These are phyloP conservation scores for Gopherus flavomarginatus DNA, from an alignment of 2,113 vertebrate genomes.

Conservation along the genomic window DNA sequence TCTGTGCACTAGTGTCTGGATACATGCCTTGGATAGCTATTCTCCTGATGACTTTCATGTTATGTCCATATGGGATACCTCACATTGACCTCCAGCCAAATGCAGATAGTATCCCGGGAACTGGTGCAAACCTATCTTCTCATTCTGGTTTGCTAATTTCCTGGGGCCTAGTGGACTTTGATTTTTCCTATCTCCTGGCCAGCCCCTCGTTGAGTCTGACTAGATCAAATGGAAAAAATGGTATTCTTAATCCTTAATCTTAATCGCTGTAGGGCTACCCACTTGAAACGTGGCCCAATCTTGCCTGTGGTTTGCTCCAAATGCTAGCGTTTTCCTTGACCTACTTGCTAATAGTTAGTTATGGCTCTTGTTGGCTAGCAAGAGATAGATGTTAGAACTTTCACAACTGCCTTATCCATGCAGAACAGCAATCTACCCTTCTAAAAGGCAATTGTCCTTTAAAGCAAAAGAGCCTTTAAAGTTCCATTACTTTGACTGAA, in stretches of 20 bases:
- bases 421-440: not conserved
- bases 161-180: not conserved
- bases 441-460: not conserved
- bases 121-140: accelerated
- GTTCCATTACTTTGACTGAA: no score
- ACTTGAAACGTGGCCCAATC: not conserved
- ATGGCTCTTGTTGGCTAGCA: no score
- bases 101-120: not conserved
- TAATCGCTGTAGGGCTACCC: no score
- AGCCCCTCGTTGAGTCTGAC: not conserved
- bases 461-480: no score
- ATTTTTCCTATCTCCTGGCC: not conserved
- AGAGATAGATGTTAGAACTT: not conserved
- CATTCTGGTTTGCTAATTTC: not conserved
- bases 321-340: not conserved
- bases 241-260: no score
- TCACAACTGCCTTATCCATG: not conserved
- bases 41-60: conserved; percentile 2
- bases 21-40: not conserved
- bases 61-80: accelerated
- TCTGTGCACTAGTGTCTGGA: not conserved
- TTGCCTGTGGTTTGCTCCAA: not conserved
- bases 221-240: not conserved
- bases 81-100: not conserved
- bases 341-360: not conserved